Conservation (phyloP, 1,140 invertebrate species). For the Oscheius sp. region DNA sequence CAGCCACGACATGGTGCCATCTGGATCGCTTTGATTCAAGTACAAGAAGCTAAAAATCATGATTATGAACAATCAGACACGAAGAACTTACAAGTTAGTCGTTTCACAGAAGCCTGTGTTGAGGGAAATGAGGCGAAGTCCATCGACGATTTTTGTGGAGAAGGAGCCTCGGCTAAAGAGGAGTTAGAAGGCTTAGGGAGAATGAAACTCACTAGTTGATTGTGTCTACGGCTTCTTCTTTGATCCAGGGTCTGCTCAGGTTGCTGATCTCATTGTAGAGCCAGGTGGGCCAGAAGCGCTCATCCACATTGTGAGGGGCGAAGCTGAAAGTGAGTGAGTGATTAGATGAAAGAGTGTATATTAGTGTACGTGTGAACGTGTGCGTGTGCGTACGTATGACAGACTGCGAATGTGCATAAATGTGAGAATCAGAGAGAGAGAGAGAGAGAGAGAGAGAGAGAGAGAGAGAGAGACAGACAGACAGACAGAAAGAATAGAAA, state of each 20-base stretch:
- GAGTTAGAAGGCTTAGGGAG: background rate
- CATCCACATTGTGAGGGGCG: slow-evolving; percentile 55
- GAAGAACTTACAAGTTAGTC: slow-evolving; percentile 54
- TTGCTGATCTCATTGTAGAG: slow-evolving; percentile 47
- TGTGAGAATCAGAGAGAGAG: too few species aligned
- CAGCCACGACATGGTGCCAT: slow-evolving; percentile 88
- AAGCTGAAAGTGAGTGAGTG: slow-evolving; percentile 48
- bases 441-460: too few species aligned
- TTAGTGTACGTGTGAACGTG: too few species aligned
- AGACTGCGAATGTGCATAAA: too few species aligned
- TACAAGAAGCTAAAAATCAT: slow-evolving; percentile 85
- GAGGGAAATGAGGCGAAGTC: slow-evolving; percentile 51
- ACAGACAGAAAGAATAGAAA: too few species aligned
- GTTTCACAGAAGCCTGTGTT: slow-evolving; percentile 59
- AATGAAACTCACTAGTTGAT: slow-evolving; percentile 46
- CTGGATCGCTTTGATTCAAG: slow-evolving; percentile 91
- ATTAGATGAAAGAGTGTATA: too few species aligned
- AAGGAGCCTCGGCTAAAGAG: slow-evolving; percentile 56
- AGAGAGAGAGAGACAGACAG: too few species aligned
- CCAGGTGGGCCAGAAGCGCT: slow-evolving; percentile 54
- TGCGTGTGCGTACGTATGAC: too few species aligned
- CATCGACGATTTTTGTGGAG: slow-evolving; percentile 38
- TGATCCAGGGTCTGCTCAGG: slow-evolving; percentile 47
- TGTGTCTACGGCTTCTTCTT: slow-evolving; percentile 28
- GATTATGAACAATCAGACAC: background rate